Conservation (phyloP, 1,140 invertebrate genomes). For the Rhopalosiphum padi region DNA sequence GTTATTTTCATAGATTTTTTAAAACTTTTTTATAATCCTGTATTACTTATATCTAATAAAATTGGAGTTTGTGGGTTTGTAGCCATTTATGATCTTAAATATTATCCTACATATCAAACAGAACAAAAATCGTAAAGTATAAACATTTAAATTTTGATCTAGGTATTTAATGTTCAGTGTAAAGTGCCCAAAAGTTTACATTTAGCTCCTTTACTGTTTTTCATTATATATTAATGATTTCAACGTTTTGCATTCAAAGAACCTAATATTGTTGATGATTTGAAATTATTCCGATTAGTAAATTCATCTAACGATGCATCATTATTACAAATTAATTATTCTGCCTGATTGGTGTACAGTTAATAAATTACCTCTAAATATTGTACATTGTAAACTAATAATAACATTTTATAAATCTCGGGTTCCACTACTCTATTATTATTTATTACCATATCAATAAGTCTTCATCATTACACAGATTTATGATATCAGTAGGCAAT, state of each 20-base stretch:
- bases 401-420: too few relatives aligned
- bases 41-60: too few relatives aligned
- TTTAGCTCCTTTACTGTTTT: background rate
- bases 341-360: too few relatives aligned
- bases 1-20: background rate
- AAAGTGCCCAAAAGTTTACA: background rate
- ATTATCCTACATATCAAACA: background rate
- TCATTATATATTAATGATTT: background rate
- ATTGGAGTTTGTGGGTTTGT: background rate
- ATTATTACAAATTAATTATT: background rate
- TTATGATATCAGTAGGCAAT: too few relatives aligned
- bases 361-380: too few relatives aligned
- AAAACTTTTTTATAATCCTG: background rate
- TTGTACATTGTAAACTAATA: too few relatives aligned
- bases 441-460: too few relatives aligned
- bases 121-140: background rate
- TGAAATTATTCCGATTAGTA: background rate
- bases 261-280: background rate
- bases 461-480: too few relatives aligned
- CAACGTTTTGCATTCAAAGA: background rate
- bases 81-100: background rate
- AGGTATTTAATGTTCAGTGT: background rate
- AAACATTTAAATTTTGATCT: background rate
- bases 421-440: too few relatives aligned
- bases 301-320: background rate